Percentiles rank a stretch among this genome's conserved stretches.
Evolutionary conservation across 2,888 invertebrate genomes (phyloP).

Genomic region (Cyclophora albipunctata): DNA sequence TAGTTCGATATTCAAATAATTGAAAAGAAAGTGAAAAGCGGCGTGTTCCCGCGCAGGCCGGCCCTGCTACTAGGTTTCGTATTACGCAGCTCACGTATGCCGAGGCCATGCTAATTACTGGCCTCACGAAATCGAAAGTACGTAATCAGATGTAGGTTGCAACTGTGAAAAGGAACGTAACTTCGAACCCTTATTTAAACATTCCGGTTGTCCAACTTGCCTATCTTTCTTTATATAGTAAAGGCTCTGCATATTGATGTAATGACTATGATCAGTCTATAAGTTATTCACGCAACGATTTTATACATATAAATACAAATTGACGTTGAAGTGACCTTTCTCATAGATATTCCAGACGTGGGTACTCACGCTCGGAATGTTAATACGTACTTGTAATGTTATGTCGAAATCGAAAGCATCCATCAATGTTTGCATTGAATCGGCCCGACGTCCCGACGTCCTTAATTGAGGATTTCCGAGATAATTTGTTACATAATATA

Average conservation of each 20-base stretch:
- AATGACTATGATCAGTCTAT: not conserved
- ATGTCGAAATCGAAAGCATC: slow-evolving; percentile 41
- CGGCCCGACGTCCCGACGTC: slow-evolving; percentile 12
- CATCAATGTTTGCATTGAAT: slow-evolving; percentile 18
- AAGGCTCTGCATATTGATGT: not conserved
- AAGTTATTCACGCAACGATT: too few relatives aligned
- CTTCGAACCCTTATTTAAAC: slow-evolving; percentile 31
- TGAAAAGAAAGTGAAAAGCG: slow-evolving; percentile 67
- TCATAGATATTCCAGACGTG: slow-evolving; percentile 29
- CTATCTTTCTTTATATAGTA: slow-evolving; percentile 7
- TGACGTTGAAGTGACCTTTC: slow-evolving; percentile 34
- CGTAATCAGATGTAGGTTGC: slow-evolving; percentile 45
- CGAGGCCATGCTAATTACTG: slow-evolving; percentile 68
- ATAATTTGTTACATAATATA: slow-evolving; percentile 26
- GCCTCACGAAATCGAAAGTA: slow-evolving; percentile 72
- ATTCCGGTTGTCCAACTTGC: slow-evolving; percentile 21
- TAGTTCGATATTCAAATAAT: slow-evolving; percentile 47
- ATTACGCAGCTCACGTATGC: slow-evolving; percentile 59
- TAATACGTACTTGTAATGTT: slow-evolving; percentile 8
- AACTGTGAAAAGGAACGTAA: slow-evolving; percentile 39
- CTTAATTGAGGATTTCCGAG: slow-evolving; percentile 47
- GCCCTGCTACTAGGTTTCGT: slow-evolving; percentile 41
- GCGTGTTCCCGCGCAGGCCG: slow-evolving; percentile 34
- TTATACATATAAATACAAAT: too few relatives aligned
- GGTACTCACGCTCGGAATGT: slow-evolving; percentile 11